Base-by-base conservation (phyloP, 1,140 invertebrate genomes). In the Rhagoletis zephyria region DNA sequence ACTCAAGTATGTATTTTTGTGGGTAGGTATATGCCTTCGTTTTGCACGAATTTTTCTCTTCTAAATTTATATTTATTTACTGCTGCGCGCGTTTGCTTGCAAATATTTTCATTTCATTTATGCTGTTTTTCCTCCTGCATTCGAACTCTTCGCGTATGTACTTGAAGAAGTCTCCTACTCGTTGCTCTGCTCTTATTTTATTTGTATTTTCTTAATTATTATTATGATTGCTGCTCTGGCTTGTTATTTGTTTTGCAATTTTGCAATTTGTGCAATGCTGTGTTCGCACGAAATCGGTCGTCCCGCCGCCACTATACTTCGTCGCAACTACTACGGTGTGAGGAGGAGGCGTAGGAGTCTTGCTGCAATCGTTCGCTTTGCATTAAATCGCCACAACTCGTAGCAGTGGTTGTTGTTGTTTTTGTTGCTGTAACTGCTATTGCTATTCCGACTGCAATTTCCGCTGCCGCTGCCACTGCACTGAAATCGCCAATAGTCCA, bases 401-500 rank as follows among this genome's bases (percentile, higher is more conserved):
- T 56, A 19, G 12, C 30, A 56, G 74, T 81, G 51, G 74, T 48
- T 81, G 6, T 81, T 56, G 10, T 56, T 81, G 48, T 19, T 81
- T n/a, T 81, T 81, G 74, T 48, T 81, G 19, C 56, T 81, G 2
- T 48, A 48, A 19, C 48, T 81, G 48, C 74, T 56, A 81, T 81
- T 81, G 45, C 74, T 48, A 14, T 48, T 81, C 48, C 61, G 4
- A 14, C 61, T 63, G 12, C 74, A 81, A 30, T 30, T 30, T 30
- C 30, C 30, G 30, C 30, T 30, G 30, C 74, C 74, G n/a, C 74
- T 81, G 74, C 61, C 7, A 14, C 61, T 63, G 12, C 74, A 81
- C 48, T 81, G 74, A 81, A 81, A 81, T 59, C 74, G 74, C 74
- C 74, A 81, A 81, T 81, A 81, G 45, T 81, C 74, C 48, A 81